Percentiles rank a stretch among this genome's conserved stretches.
Evolutionary conservation across 2,797 vertebrate genomes (phyloP).

Genomic region (Sibirionetta formosa): DNA sequence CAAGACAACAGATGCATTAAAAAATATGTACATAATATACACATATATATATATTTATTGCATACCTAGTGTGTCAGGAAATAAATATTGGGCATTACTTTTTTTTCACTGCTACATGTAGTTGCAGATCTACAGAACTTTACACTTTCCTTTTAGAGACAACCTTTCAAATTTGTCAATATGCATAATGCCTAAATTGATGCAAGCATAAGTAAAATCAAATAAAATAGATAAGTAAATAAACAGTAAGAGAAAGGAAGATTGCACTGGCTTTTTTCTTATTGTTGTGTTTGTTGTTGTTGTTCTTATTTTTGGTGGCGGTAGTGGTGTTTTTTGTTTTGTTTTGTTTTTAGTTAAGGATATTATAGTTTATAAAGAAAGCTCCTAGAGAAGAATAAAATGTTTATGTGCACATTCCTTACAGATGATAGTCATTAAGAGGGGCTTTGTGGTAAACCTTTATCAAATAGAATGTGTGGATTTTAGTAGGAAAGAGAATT

Average conservation of each 20-base stretch:
- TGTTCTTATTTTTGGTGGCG: no score
- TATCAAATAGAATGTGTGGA: slow-evolving; percentile 45
- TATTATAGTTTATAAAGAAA: slow-evolving; percentile 70
- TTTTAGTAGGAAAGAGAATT: slow-evolving; percentile 35
- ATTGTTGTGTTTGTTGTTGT: no score
- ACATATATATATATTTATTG: not conserved
- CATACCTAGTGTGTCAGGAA: not conserved
- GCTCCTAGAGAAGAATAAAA: slow-evolving; percentile 51
- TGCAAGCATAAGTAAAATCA: not conserved
- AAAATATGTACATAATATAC: no score
- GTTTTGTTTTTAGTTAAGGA: slow-evolving; percentile 71
- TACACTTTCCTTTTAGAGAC: not conserved
- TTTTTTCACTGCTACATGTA: not conserved
- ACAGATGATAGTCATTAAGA: slow-evolving; percentile 53
- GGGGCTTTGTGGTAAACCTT: slow-evolving; percentile 43
- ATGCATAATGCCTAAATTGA: slow-evolving; percentile 10
- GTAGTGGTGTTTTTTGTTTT: not conserved
- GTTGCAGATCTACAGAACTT: not conserved
- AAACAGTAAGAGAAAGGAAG: not conserved
- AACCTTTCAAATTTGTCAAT: slow-evolving; percentile 40
- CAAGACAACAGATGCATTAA: no score
- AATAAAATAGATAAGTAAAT: not conserved
- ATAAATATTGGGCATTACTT: not conserved
- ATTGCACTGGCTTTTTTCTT: slow-evolving; percentile 4
- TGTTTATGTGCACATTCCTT: slow-evolving; percentile 71